Percentiles rank a stretch among this genome's conserved stretches.
Evolutionary conservation across 2,797 vertebrate genomes (phyloP).

Genomic region (Rhabdomys pumilio): DNA sequence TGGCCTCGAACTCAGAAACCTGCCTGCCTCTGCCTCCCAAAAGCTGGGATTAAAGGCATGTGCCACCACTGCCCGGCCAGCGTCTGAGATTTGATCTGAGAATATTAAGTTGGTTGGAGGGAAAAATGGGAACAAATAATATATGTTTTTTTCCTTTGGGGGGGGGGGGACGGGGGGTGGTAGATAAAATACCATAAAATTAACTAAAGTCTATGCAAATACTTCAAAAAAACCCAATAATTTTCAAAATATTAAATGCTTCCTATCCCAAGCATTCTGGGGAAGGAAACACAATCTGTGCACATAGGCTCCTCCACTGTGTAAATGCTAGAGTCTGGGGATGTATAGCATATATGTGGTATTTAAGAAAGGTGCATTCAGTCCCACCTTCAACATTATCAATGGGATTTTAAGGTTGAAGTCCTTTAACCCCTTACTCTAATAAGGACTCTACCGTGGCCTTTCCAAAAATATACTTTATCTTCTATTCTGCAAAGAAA

Average conservation of each 20-base stretch:
- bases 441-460: not conserved
- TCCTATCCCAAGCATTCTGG: not conserved
- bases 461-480: slow-evolving; percentile 42
- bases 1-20: no score
- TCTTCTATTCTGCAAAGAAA: not conserved
- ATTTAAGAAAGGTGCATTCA: not conserved
- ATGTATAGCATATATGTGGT: not conserved
- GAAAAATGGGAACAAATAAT: not conserved
- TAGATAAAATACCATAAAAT: slow-evolving; percentile 27
- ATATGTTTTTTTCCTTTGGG: no score
- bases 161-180: not conserved
- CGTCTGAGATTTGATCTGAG: not conserved
- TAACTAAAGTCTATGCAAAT: not conserved
- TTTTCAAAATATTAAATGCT: not conserved
- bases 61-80: not conserved
- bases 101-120: not conserved
- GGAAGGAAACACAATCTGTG: not conserved
- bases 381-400: not conserved
- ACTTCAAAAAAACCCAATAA: not conserved
- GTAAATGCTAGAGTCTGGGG: not conserved
- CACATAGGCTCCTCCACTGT: not conserved
- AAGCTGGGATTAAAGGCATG: no score
- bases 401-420: not conserved
- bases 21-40: no score
- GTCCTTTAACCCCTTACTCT: not conserved